Percentiles rank a stretch among this genome's conserved stretches.
These are phyloP conservation scores for Anthrax anthrax DNA, from an alignment of 2,888 invertebrate species.

Conservation along the genomic window DNA sequence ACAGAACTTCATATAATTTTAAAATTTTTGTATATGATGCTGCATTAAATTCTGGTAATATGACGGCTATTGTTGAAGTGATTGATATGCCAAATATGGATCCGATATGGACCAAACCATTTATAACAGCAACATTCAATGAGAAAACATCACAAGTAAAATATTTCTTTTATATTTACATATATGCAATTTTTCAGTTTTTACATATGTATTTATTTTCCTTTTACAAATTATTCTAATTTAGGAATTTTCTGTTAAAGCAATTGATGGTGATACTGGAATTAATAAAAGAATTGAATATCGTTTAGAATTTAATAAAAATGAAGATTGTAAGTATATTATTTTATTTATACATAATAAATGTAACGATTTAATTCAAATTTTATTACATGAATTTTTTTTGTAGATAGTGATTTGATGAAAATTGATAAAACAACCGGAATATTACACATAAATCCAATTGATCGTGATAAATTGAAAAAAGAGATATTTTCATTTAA, in stretches of 20 bases:
- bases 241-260: slow-evolving; percentile 35
- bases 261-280: slow-evolving; percentile 48
- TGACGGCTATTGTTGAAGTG: slow-evolving; percentile 41
- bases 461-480: slow-evolving; percentile 37
- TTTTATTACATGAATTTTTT: neutral
- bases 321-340: slow-evolving; percentile 24
- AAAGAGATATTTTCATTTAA: slow-evolving; percentile 35
- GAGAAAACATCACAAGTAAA: slow-evolving; percentile 36
- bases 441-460: slow-evolving; percentile 18
- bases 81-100: slow-evolving; percentile 42
- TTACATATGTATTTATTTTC: neutral
- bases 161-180: neutral
- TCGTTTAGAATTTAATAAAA: slow-evolving; percentile 29
- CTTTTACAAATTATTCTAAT: slow-evolving; percentile 1
- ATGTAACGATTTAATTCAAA: no score
- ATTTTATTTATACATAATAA: neutral
- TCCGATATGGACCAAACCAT: slow-evolving; percentile 44
- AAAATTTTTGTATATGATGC: slow-evolving; percentile 40
- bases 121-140: slow-evolving; percentile 40
- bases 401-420: slow-evolving; percentile 15
- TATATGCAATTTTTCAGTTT: neutral
- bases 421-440: slow-evolving; percentile 13
- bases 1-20: slow-evolving; percentile 40
- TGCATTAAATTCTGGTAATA: slow-evolving; percentile 20
- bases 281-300: slow-evolving; percentile 42